phyloP scores from a whole-genome alignment of 2,113 vertebrate species.

The Crocuta crocuta region DNA sequence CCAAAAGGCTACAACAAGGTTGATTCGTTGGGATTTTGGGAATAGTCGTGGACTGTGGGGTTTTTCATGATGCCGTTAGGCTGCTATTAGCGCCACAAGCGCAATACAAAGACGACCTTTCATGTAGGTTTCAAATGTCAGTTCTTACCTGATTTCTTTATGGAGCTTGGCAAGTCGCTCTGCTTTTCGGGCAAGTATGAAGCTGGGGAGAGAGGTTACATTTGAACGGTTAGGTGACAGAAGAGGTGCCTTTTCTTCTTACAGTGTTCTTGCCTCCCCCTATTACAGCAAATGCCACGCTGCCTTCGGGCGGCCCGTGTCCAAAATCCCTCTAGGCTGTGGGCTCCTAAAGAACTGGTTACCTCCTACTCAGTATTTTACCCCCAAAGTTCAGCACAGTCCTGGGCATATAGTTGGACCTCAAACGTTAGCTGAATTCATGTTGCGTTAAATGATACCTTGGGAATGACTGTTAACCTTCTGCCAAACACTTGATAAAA shows the following conservation, averaged over 20 bases:
- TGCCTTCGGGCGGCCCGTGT: neutral
- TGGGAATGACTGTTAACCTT: neutral
- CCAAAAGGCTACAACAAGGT: neutral
- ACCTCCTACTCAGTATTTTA: constrained; percentile 28
- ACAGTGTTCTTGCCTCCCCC: constrained; percentile 10
- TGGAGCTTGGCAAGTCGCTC: constrained; percentile 88
- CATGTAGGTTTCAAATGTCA: constrained; percentile 35
- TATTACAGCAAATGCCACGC: neutral
- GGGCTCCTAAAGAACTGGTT: neutral
- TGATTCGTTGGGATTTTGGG: constrained; percentile 3
- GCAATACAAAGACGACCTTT: constrained; percentile 17
- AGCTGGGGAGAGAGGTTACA: constrained; percentile 87
- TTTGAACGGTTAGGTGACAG: constrained; percentile 53
- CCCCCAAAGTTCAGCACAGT: neutral
- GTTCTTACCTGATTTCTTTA: constrained; percentile 93
- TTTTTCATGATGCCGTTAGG: neutral
- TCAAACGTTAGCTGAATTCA: neutral
- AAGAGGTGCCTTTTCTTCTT: neutral
- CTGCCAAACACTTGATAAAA: constrained; percentile 48
- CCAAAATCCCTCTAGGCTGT: neutral
- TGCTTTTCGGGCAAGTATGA: constrained; percentile 95
- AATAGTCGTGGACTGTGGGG: constrained; percentile 8
- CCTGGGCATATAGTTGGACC: constrained; percentile 18
- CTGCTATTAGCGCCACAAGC: neutral
- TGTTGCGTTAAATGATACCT: constrained; percentile 19